Conservation (phyloP, 2,888 invertebrate genomes). For the Cremastinae sp. region DNA sequence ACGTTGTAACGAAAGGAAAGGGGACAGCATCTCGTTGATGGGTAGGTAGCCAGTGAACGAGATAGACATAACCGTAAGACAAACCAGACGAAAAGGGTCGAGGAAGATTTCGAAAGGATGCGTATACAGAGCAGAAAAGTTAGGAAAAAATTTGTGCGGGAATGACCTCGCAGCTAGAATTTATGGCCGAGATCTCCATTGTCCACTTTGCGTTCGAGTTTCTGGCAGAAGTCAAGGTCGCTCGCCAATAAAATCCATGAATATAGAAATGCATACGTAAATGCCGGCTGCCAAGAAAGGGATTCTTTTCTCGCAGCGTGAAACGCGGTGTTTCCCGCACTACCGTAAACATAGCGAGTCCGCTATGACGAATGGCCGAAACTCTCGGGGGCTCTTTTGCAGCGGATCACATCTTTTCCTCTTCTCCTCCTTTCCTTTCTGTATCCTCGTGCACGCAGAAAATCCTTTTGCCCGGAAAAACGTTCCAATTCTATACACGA, state of each 20-base stretch:
- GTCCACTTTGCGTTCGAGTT: conserved; percentile 65
- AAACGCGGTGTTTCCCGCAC: conserved; percentile 69
- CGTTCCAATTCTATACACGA: conserved; percentile 17
- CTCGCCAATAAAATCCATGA: conserved; percentile 10
- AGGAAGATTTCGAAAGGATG: conserved; percentile 9
- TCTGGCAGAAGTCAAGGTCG: conserved; percentile 74
- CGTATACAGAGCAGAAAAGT: conserved; percentile 18
- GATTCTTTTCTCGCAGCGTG: conserved; percentile 71
- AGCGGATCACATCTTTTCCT: conserved; percentile 33
- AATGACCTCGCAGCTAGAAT: conserved; percentile 74
- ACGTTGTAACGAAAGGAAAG: no score
- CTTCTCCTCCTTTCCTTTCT: background rate
- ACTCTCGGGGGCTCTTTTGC: conserved; percentile 24
- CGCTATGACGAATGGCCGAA: conserved; percentile 64
- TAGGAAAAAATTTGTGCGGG: conserved; percentile 60
- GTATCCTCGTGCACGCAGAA: background rate
- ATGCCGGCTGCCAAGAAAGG: conserved; percentile 67
- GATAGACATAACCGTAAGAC: conserved; percentile 70
- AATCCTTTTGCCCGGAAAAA: conserved; percentile 45
- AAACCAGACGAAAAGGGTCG: conserved; percentile 52
- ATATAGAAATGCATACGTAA: conserved; percentile 25
- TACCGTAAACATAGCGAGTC: conserved; percentile 72
- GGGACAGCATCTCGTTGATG: no score
- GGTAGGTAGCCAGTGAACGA: conserved; percentile 59
- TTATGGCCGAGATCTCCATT: conserved; percentile 73